Evolutionary conservation across 2,113 vertebrate species (phyloP), one percentile per base, ranked within the genome.

Genomic region (human (Homo sapiens)): DNA sequence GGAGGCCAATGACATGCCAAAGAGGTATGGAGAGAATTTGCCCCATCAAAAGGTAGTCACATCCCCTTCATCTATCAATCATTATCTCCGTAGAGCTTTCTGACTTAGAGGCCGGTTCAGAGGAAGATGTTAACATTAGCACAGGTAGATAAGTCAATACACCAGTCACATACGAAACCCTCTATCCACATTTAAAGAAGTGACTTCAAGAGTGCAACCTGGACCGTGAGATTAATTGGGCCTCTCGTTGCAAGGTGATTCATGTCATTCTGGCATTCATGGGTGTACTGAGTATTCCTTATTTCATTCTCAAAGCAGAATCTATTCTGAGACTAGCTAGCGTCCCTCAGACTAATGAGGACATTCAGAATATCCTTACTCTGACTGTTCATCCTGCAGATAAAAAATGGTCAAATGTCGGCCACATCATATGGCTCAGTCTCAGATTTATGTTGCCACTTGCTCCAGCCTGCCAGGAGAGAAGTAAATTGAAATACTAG

Each of bases 1-100:
- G 0, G 99, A 99, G 98, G 99, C 99, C 92, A 99, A 98, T 85
- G 98, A 99, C 97, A 99, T 99, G 97, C 99, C 99, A 22, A 99
- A 99, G 97, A 99, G 99, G 99, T 99, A 98, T 0, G 50, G 10
- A 83, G 80, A 93, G 59, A 92, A 68, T 52, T 8, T 23, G 17
- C 8, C 64, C n/a, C 76, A 32, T 1, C 0, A 9, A 61, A 38
- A 55, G 59, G 66, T 22, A 22, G 12, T n/a, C n/a, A 59, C 18
- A 14, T 50, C 30, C 35, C 38, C 80, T 84, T 38, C 43, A 14
- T 30, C 83, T 45, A 38, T 79, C 70, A 35, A 32, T 70, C 0
- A 0, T 52, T 45, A n/a, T 32, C 59, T 68, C 61, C 30, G 20
- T 1, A 78, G 86, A 27, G 35, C 72, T 94, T 89, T 55, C 76